Conservation (phyloP, 2,113 vertebrate species). For the Alligator mississippiensis region DNA sequence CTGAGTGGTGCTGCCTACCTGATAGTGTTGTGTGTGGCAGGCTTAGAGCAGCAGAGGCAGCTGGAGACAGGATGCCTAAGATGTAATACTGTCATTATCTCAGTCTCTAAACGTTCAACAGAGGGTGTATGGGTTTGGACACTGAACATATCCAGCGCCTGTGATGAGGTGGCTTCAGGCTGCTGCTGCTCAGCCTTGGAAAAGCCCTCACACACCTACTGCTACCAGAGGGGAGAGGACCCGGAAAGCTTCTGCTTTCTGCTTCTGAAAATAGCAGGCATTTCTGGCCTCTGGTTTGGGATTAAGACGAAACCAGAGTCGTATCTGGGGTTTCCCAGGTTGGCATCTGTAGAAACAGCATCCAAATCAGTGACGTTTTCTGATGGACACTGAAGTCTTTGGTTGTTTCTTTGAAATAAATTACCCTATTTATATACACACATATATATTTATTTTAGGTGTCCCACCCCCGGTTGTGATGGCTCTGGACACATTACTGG, state of each 20-base stretch:
- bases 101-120: not conserved
- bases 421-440: not conserved
- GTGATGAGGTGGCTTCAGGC: not conserved
- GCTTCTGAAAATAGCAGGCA: not conserved
- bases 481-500: slow-evolving; percentile 99
- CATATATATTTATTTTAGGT: slow-evolving; percentile 82
- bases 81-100: not conserved
- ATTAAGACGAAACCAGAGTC: slow-evolving; percentile 18
- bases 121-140: not conserved
- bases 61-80: not conserved
- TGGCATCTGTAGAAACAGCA: slow-evolving; percentile 23
- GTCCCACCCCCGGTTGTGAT: slow-evolving; percentile 97
- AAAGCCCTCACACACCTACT: slow-evolving; percentile 2
- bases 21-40: not conserved
- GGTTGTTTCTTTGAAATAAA: not conserved
- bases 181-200: not conserved
- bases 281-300: not conserved
- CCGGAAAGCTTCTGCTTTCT: not conserved
- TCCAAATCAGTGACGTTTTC: not conserved
- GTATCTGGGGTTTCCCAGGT: not conserved
- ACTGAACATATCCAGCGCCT: not conserved
- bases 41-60: not conserved
- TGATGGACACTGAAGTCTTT: not conserved
- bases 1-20: not conserved
- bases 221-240: not conserved